phyloP scores from a whole-genome alignment of 2,113 vertebrate genomes.

The Ginglymostoma cirratum region DNA sequence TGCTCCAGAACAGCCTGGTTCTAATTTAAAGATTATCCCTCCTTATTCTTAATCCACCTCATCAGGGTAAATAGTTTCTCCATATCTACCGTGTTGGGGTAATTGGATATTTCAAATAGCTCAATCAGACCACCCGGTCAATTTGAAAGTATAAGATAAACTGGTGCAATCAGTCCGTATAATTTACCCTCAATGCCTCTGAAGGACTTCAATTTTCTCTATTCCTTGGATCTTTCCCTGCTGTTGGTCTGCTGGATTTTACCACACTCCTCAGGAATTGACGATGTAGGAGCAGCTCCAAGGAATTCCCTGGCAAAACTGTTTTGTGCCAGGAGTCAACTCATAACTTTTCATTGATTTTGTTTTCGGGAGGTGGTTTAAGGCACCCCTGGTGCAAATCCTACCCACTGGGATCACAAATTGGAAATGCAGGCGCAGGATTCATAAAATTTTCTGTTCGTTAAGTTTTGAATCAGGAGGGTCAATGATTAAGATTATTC shows the following conservation, averaged over 20 bases:
- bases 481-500: neutral
- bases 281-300: neutral
- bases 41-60: neutral
- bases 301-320: neutral
- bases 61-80: neutral
- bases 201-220: neutral
- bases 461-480: neutral
- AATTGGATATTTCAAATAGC: neutral
- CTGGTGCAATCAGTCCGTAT: neutral
- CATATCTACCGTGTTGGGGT: neutral
- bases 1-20: neutral
- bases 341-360: neutral
- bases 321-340: neutral
- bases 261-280: neutral
- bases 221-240: neutral
- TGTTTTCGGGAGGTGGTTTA: neutral
- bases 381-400: neutral
- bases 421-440: neutral
- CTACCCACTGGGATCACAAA: neutral
- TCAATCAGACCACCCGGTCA: neutral
- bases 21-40: neutral
- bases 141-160: neutral
- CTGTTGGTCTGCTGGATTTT: neutral
- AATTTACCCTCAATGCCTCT: neutral
- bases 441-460: neutral